Conservation (phyloP, 2,797 vertebrate genomes). For the Paedocypris micromegethes region DNA sequence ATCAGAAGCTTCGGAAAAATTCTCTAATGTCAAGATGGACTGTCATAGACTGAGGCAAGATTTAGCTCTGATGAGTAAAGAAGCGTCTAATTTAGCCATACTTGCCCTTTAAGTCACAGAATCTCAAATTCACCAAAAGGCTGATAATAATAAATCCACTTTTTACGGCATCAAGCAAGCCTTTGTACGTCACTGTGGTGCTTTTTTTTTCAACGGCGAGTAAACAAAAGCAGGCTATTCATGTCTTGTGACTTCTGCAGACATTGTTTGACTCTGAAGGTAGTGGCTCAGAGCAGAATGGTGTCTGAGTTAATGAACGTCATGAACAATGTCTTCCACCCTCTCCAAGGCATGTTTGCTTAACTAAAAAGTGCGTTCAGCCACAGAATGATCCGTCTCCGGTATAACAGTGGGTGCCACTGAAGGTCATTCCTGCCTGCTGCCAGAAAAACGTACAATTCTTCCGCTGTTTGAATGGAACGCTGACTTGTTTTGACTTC, state of each 20-base stretch:
- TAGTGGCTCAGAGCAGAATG: conserved; percentile 24
- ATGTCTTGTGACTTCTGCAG: conserved; percentile 16
- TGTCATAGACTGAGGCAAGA: conserved; percentile 17
- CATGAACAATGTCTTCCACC: conserved; percentile 17
- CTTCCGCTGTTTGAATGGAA: conserved; percentile 12
- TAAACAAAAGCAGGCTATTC: conserved; percentile 19
- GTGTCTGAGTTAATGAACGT: conserved; percentile 18
- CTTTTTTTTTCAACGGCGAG: not conserved
- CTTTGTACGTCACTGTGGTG: not conserved
- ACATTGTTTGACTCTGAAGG: conserved; percentile 19
- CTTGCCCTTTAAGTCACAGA: conserved; percentile 1
- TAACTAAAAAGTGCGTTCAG: conserved; percentile 26
- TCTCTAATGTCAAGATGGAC: conserved; percentile 1
- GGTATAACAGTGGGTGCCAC: conserved; percentile 24
- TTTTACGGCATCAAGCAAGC: not conserved
- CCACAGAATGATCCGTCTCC: conserved; percentile 19
- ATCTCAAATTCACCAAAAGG: conserved; percentile 3
- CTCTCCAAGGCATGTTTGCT: conserved; percentile 29
- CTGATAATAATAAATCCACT: conserved; percentile 1
- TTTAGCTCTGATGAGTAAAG: conserved; percentile 23
- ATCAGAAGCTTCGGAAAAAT: conserved; percentile 7
- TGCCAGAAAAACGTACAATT: conserved; percentile 26
- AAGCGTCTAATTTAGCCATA: conserved; percentile 4
- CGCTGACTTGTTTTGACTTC: conserved; percentile 37
- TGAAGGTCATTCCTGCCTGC: conserved; percentile 38